Base-by-base conservation (phyloP, 1,140 invertebrate species). In the Acromyrmex charruanus region DNA sequence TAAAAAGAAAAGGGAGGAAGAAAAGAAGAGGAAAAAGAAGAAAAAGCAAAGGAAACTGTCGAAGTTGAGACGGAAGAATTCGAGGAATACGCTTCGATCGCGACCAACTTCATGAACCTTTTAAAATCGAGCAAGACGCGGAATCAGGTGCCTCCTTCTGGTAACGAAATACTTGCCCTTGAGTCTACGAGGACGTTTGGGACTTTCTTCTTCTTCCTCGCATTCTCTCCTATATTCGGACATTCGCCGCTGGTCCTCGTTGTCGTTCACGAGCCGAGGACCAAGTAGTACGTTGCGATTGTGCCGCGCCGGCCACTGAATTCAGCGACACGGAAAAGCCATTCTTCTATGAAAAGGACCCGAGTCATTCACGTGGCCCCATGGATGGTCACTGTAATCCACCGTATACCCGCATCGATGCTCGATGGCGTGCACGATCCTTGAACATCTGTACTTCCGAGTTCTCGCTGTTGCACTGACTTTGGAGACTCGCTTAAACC, bases 321-420 rank as follows among this genome's bases (percentile, higher is more conserved):
- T 91, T 89, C 90, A 89, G 77, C 90, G 92, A 95, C 94, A 94
- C 88, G 93, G 90, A 94, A 94, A 94, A 93, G 93, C 93, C 94
- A 94, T 94, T 94, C 91, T 94, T 93, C 91, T 85, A 92, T 92
- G 89, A 92, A 91, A 91, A 80, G 90, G 86, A 88, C 44, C 79
- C 85, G 82, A 91, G 58, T 86, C 72, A 86, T 91, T 85, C 72
- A 61, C 65, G 72, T 69, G 31, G 69, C 44, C 39, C 58, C 35
- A 63, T 28, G 74, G 74, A 85, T 31, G 61, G 44, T 39, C 59
- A 18, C 25, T 28, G 28, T 66, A 63, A 87, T 82, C 74, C 77
- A 68, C 84, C 77, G 66, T 82, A 58, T 55, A 59, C 39, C 77
- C 61, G 63, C 49, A 82, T 88, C 80, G 58, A 63, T 49, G n/a